Evolutionary conservation across 2,888 invertebrate genomes (phyloP).

Genomic region (Germaria angustata): DNA sequence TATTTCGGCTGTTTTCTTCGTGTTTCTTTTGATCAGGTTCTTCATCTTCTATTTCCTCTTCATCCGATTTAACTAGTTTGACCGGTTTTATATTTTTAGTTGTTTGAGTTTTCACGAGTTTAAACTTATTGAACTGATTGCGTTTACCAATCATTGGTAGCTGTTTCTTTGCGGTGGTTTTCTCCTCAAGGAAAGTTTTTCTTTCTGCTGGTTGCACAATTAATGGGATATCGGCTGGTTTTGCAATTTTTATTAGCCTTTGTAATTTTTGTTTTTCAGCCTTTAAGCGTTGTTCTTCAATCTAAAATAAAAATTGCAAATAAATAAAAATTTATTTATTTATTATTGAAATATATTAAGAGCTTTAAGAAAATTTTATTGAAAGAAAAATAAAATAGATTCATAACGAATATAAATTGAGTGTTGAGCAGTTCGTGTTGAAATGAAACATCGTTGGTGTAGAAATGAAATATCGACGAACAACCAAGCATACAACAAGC

Average conservation of each 20-base stretch:
- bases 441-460: too few species aligned
- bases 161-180: constrained; percentile 58
- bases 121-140: constrained; percentile 78
- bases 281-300: constrained; percentile 85
- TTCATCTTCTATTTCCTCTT: constrained; percentile 71
- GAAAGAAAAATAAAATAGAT: too few species aligned
- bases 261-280: constrained; percentile 85
- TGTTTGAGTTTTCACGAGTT: constrained; percentile 70
- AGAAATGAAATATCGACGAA: too few species aligned
- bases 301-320: constrained; percentile 78
- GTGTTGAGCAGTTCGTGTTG: too few species aligned
- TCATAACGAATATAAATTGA: too few species aligned
- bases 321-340: neutral
- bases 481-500: too few species aligned
- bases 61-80: constrained; percentile 70
- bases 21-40: constrained; percentile 21
- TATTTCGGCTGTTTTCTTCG: neutral
- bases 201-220: constrained; percentile 78
- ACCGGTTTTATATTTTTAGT: constrained; percentile 50
- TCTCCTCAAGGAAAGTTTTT: constrained; percentile 40
- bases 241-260: constrained; percentile 87
- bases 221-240: constrained; percentile 84
- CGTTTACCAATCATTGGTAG: constrained; percentile 81
- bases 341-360: too few species aligned
- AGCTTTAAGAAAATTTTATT: too few species aligned